Conservation (phyloP, 2,888 invertebrate genomes). For the Phania funesta region DNA sequence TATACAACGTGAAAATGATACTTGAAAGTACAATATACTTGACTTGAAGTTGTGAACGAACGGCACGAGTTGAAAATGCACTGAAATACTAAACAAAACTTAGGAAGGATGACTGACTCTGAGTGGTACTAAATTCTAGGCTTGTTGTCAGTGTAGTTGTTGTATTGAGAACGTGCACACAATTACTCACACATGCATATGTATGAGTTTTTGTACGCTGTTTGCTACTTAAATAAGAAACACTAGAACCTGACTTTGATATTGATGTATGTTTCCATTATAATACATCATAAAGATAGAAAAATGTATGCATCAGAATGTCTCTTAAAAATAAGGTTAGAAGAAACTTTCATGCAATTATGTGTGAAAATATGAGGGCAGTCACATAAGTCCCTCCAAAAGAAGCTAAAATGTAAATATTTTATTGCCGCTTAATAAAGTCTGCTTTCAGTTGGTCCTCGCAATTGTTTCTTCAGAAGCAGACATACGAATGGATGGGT, state of each 20-base stretch:
- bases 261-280: constrained; percentile 59
- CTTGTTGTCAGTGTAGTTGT: constrained; percentile 12
- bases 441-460: too few relatives aligned
- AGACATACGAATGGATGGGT: too few relatives aligned
- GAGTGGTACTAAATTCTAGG: constrained; percentile 14
- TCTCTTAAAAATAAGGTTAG: background rate
- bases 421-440: too few relatives aligned
- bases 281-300: too few relatives aligned
- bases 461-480: too few relatives aligned
- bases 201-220: background rate
- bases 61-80: constrained; percentile 10
- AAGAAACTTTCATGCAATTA: background rate
- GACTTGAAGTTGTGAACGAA: constrained; percentile 55
- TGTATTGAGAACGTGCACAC: too few relatives aligned
- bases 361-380: background rate
- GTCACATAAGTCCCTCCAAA: too few relatives aligned
- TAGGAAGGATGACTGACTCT: constrained; percentile 28
- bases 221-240: constrained; percentile 1
- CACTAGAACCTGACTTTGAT: constrained; percentile 61
- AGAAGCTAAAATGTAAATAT: too few relatives aligned
- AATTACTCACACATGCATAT: too few relatives aligned
- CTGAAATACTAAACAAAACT: too few relatives aligned
- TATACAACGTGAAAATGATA: constrained; percentile 64
- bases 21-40: constrained; percentile 64
- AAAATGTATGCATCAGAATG: background rate